A percentile compares a stretch with the other conserved stretches of the same genome.
Evolutionary conservation across 2,888 invertebrate species (phyloP).

Genomic region (Agapostemon virescens): DNA sequence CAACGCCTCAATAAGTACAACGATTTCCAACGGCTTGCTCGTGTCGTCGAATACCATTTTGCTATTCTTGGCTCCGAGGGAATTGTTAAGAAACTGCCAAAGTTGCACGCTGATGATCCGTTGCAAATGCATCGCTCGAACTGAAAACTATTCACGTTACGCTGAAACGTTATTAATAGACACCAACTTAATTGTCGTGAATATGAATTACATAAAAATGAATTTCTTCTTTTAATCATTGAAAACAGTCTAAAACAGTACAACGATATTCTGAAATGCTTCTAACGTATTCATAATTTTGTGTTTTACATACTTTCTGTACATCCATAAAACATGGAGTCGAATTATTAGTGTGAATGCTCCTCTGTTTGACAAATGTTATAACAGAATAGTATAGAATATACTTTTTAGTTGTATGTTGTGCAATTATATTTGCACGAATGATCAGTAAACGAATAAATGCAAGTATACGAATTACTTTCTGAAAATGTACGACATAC

Average conservation of each 20-base stretch:
- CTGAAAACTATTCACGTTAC: not conserved
- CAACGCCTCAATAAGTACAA: constrained; percentile 24
- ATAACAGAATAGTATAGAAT: no score
- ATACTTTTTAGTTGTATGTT: no score
- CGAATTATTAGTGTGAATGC: no score
- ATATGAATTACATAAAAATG: not conserved
- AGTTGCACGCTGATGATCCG: not conserved
- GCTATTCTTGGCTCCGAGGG: not conserved
- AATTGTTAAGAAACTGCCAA: constrained; percentile 4
- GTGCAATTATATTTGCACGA: no score
- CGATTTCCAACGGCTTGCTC: not conserved
- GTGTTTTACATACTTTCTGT: no score
- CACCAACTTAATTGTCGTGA: not conserved
- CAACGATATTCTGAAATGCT: not conserved
- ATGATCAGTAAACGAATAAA: no score
- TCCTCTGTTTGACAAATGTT: no score
- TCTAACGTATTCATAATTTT: no score
- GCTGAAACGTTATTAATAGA: not conserved
- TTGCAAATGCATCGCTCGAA: not conserved
- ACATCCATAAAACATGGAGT: no score
- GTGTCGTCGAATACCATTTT: not conserved
- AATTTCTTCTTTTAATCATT: not conserved
- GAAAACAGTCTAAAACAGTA: not conserved
- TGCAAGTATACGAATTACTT: no score
- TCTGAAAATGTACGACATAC: no score